phyloP scores from a whole-genome alignment of 2,113 vertebrate species.

The Ancistrus triradiatus region DNA sequence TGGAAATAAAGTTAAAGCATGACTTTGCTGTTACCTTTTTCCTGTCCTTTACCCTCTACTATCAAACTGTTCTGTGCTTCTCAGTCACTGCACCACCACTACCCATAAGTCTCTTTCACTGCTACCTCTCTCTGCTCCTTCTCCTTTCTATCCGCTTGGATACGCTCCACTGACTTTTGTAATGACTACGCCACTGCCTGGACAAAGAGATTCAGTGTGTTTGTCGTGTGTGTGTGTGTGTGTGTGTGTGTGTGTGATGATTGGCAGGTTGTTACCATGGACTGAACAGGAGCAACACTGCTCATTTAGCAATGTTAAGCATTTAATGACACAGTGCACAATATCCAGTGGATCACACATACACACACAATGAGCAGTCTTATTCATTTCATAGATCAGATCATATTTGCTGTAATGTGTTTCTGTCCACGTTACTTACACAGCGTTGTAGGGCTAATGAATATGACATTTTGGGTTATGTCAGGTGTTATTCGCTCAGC shows the following conservation, averaged over 20 bases:
- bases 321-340: constrained; percentile 1
- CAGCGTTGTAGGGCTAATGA: too few species aligned
- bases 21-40: not conserved
- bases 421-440: too few species aligned
- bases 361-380: not conserved
- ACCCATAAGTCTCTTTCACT: constrained; percentile 9
- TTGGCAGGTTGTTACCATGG: constrained; percentile 4
- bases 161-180: constrained; percentile 34
- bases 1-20: not conserved
- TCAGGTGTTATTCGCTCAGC: too few species aligned
- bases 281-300: constrained; percentile 3
- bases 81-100: not conserved
- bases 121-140: not conserved
- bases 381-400: not conserved
- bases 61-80: constrained; percentile 7
- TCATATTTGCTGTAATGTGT: too few species aligned
- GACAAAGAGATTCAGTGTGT: constrained; percentile 20
- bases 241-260: not conserved
- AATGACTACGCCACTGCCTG: constrained; percentile 11
- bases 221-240: constrained; percentile 10
- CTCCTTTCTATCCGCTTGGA: constrained; percentile 1
- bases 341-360: not conserved
- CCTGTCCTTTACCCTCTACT: constrained; percentile 6
- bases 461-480: too few species aligned
- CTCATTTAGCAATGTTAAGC: constrained; percentile 11